Percentiles rank a stretch among this genome's conserved stretches.
phyloP scores from a whole-genome alignment of 2,113 vertebrate species.

The Syrrhaptes paradoxus region DNA sequence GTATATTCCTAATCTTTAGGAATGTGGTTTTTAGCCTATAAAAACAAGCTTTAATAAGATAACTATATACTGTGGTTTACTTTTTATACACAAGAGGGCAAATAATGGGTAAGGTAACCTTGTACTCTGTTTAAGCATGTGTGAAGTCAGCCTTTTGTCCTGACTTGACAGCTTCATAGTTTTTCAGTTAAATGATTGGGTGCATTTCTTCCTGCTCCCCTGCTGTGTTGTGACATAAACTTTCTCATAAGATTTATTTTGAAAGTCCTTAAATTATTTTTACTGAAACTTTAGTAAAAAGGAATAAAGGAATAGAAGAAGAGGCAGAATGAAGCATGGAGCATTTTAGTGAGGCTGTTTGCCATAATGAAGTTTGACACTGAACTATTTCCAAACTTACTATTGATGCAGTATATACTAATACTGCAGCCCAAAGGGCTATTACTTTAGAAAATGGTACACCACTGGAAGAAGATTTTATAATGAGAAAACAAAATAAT shows the following conservation, averaged over 20 bases:
- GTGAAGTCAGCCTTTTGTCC: background rate
- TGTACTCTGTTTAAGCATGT: background rate
- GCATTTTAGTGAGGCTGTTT: background rate
- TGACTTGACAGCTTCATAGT: background rate
- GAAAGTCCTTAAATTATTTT: background rate
- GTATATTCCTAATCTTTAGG: background rate
- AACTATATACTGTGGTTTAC: background rate
- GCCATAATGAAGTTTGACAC: background rate
- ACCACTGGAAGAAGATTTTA: background rate
- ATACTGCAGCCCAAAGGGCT: background rate
- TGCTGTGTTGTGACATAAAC: no score
- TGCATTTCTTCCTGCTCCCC: background rate
- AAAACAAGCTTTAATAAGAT: background rate
- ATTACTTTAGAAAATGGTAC: background rate
- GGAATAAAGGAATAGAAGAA: background rate
- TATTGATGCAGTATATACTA: background rate
- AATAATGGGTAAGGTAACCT: background rate
- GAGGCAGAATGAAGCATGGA: background rate
- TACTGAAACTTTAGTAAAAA: background rate
- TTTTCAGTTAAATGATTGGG: background rate
- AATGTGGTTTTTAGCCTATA: background rate
- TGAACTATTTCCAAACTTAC: background rate
- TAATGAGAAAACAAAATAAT: background rate
- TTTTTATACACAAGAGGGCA: background rate
- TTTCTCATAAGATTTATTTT: background rate